phyloP scores from a whole-genome alignment of 1,140 invertebrate species.

The Leptonema lineaticorne region DNA sequence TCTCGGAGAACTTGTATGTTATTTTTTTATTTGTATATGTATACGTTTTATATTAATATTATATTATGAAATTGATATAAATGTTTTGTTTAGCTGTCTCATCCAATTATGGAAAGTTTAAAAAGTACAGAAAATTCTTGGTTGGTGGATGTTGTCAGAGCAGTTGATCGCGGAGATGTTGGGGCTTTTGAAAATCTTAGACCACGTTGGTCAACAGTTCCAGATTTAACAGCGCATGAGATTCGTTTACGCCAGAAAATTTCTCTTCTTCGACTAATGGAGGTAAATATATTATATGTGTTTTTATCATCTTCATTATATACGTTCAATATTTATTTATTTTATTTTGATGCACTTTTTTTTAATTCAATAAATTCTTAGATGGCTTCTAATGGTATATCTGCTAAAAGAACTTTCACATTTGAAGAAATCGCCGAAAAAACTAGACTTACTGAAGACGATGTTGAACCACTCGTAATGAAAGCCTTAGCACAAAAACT shows the following conservation, averaged over 20 bases:
- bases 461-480: constrained; percentile 97
- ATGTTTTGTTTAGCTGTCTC: constrained; percentile 68
- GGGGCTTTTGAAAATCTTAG: constrained; percentile 82
- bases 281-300: constrained; percentile 59
- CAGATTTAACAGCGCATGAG: constrained; percentile 86
- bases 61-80: not conserved
- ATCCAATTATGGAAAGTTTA: constrained; percentile 88
- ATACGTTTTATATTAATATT: no score
- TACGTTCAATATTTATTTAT: not conserved
- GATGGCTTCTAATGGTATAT: constrained; percentile 75
- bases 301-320: not conserved
- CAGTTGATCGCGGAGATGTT: constrained; percentile 93
- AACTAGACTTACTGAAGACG: constrained; percentile 76
- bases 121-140: constrained; percentile 82
- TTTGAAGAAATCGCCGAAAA: constrained; percentile 90
- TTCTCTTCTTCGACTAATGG: constrained; percentile 94
- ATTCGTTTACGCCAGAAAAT: constrained; percentile 88
- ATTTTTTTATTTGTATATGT: no score
- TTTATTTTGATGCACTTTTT: not conserved
- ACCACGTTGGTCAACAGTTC: constrained; percentile 77
- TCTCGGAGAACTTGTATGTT: constrained; percentile 86
- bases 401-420: constrained; percentile 74
- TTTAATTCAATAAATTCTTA: constrained; percentile 37
- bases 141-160: constrained; percentile 86
- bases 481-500: constrained; percentile 95